phyloP scores from a whole-genome alignment of 2,797 vertebrate genomes.

The Serranus cabrilla region DNA sequence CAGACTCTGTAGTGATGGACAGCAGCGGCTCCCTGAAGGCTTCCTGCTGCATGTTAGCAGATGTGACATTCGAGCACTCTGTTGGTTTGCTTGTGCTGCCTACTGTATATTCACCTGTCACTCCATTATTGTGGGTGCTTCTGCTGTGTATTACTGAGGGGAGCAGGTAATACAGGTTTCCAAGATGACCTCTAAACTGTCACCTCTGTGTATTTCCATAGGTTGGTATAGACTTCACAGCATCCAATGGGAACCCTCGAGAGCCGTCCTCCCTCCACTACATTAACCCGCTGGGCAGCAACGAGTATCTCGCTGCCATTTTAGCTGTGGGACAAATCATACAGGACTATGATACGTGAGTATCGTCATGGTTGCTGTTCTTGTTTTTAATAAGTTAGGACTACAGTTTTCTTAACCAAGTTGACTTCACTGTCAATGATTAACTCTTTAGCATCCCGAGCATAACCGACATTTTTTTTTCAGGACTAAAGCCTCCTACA shows the following conservation, averaged over 20 bases:
- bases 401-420: background rate
- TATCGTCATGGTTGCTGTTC: constrained; percentile 11
- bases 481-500: too few relatives aligned
- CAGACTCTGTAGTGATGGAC: too few relatives aligned
- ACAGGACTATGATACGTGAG: constrained; percentile 99
- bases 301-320: constrained; percentile 96
- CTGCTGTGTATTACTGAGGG: background rate
- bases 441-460: too few relatives aligned
- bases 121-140: background rate
- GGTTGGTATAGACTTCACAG: constrained; percentile 99
- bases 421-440: too few relatives aligned
- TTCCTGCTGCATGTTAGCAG: too few relatives aligned
- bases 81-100: background rate
- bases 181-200: background rate
- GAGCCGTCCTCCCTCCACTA: constrained; percentile 97
- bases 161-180: background rate
- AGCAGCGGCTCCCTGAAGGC: too few relatives aligned
- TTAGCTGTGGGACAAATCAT: constrained; percentile 99
- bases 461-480: too few relatives aligned
- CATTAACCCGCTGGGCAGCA: constrained; percentile 97
- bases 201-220: constrained; percentile 66
- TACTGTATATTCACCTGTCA: background rate
- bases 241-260: constrained; percentile 96
- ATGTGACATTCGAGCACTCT: background rate
- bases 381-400: background rate